These are phyloP conservation scores for Diplolepis rosae DNA, from an alignment of 2,888 invertebrate genomes.

Conservation along the genomic window DNA sequence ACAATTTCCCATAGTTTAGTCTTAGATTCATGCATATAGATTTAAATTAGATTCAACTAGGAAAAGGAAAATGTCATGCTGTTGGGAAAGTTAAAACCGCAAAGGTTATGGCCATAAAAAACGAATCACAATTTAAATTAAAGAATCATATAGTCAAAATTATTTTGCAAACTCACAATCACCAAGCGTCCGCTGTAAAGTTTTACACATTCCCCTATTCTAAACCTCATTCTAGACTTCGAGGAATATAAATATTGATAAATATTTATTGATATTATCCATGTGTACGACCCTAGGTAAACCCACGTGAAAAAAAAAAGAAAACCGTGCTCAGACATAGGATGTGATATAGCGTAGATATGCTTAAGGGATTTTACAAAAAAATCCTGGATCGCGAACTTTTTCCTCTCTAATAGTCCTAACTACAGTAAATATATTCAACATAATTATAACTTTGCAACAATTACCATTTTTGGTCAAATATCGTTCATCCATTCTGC, in stretches of 20 bases:
- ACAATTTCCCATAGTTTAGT: not conserved
- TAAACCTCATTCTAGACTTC: conserved; percentile 32
- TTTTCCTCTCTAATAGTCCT: conserved; percentile 30
- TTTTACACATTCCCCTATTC: conserved; percentile 30
- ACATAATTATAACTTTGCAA: not conserved
- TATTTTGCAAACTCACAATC: conserved; percentile 7
- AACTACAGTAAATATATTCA: not conserved
- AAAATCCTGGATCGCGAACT: conserved; percentile 57
- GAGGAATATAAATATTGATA: conserved; percentile 14
- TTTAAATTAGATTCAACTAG: not conserved
- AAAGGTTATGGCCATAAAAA: not conserved
- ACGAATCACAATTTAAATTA: not conserved
- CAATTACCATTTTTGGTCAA: not conserved
- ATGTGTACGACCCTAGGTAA: conserved; percentile 1
- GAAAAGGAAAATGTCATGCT: conserved; percentile 63
- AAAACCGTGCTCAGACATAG: conserved; percentile 67
- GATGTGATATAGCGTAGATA: conserved; percentile 70
- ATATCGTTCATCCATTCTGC: conserved; percentile 14
- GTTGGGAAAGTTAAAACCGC: conserved; percentile 52
- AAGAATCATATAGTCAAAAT: not conserved
- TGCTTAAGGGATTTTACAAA: conserved; percentile 64
- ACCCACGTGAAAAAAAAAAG: conserved; percentile 40
- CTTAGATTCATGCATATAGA: not conserved
- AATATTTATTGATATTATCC: conserved; percentile 31
- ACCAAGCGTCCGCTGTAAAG: conserved; percentile 28